These are phyloP conservation scores for Galbula dea DNA, from an alignment of 2,113 vertebrate genomes.

Conservation along the genomic window DNA sequence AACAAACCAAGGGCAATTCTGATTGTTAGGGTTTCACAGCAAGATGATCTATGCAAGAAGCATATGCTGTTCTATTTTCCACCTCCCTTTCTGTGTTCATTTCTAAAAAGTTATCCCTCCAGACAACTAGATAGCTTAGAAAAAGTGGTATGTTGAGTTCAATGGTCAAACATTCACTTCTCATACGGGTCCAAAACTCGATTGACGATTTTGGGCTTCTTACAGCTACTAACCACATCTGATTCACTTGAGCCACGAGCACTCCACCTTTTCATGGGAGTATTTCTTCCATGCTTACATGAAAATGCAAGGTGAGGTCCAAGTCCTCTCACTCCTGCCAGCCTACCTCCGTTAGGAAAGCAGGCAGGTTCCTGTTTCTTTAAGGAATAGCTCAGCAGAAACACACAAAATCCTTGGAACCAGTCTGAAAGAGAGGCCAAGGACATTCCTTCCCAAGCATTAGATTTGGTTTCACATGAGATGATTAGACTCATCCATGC, in stretches of 20 bases:
- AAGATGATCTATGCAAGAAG: neutral
- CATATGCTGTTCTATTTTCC: neutral
- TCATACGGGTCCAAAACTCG: neutral
- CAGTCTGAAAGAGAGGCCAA: constrained; percentile 89
- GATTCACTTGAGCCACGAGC: neutral
- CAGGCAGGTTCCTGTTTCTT: constrained; percentile 24
- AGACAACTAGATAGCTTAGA: neutral
- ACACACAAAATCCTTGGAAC: constrained; percentile 68
- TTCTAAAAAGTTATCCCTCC: neutral
- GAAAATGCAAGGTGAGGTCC: neutral
- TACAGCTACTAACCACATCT: neutral
- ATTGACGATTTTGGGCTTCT: neutral
- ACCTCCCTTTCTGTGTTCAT: neutral
- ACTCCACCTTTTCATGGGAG: neutral
- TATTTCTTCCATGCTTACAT: neutral
- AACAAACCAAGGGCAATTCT: neutral
- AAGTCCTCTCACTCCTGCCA: neutral
- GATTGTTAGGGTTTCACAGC: neutral
- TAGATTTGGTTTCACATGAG: constrained; percentile 95
- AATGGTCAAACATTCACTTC: neutral
- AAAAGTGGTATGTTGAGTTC: neutral
- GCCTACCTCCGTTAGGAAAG: neutral
- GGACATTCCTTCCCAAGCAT: constrained; percentile 89
- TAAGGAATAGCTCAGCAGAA: constrained; percentile 49
- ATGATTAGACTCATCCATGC: constrained; percentile 93